phyloP scores from a whole-genome alignment of 2,888 invertebrate genomes.

The Carabus problematicus region DNA sequence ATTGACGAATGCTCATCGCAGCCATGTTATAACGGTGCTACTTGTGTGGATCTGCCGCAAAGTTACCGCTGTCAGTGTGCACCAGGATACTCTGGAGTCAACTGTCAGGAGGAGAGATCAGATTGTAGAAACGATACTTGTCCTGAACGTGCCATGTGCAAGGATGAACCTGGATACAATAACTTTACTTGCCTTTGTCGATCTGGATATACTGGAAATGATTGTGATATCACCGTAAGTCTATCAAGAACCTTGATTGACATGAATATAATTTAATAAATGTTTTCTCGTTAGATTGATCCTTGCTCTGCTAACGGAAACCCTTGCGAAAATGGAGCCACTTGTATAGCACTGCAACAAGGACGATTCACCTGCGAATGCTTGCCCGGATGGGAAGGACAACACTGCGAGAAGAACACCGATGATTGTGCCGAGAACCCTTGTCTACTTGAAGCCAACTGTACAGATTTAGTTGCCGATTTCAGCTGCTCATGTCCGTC shows the following conservation, averaged over 20 bases:
- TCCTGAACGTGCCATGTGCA: constrained; percentile 96
- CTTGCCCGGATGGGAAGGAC: constrained; percentile 96
- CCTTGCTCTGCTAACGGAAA: constrained; percentile 89
- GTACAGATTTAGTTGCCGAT: constrained; percentile 93
- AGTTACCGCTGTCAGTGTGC: constrained; percentile 90
- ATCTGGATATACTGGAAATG: constrained; percentile 91
- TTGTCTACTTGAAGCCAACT: constrained; percentile 87
- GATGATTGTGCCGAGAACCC: constrained; percentile 94
- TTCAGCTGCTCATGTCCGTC: constrained; percentile 92
- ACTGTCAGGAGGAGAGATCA: constrained; percentile 92
- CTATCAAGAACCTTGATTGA: constrained; percentile 37
- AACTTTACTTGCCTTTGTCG: constrained; percentile 93
- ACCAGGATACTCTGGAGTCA: constrained; percentile 87
- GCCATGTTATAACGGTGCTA: constrained; percentile 93
- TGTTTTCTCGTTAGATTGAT: constrained; percentile 70
- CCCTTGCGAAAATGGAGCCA: constrained; percentile 90
- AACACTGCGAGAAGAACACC: constrained; percentile 90
- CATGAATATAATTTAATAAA: constrained; percentile 25
- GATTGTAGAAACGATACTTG: constrained; percentile 91
- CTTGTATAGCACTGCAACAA: constrained; percentile 88
- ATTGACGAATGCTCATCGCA: constrained; percentile 94
- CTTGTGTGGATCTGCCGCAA: constrained; percentile 90
- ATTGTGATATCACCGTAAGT: constrained; percentile 86
- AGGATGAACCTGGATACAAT: constrained; percentile 88
- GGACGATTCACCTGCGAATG: constrained; percentile 95